These are phyloP conservation scores for Fistularia tabacaria DNA, from an alignment of 2,797 vertebrate species.

Conservation along the genomic window DNA sequence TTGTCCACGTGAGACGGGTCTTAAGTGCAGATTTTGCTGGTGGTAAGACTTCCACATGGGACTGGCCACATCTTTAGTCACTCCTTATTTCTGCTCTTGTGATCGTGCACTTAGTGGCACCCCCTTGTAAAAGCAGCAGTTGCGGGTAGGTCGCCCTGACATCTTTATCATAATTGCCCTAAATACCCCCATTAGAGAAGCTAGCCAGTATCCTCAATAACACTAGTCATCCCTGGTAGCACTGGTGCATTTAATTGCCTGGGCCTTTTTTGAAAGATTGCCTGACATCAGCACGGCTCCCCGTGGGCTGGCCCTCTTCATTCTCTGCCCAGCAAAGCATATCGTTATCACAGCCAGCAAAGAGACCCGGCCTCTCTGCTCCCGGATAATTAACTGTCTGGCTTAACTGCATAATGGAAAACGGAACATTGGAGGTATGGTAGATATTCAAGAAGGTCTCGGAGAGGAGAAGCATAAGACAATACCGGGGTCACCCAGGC, in stretches of 20 bases:
- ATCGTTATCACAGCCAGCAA: constrained; percentile 76
- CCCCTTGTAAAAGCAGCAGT: constrained; percentile 63
- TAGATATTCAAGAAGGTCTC: constrained; percentile 67
- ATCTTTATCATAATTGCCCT: constrained; percentile 79
- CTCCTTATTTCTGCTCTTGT: constrained; percentile 61
- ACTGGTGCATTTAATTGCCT: constrained; percentile 81
- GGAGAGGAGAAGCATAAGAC: constrained; percentile 60
- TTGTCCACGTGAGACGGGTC: constrained; percentile 61
- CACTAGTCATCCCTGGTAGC: constrained; percentile 73
- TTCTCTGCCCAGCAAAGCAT: constrained; percentile 78
- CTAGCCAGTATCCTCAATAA: constrained; percentile 77
- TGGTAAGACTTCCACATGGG: constrained; percentile 60
- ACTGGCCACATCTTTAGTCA: constrained; percentile 63
- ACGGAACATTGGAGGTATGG: constrained; percentile 65
- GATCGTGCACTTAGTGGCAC: constrained; percentile 68
- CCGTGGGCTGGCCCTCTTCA: constrained; percentile 72
- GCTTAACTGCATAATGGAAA: constrained; percentile 76
- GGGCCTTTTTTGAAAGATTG: constrained; percentile 72
- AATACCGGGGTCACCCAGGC: constrained; percentile 58
- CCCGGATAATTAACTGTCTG: constrained; percentile 81
- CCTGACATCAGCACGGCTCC: constrained; percentile 72
- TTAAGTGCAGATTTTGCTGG: constrained; percentile 65
- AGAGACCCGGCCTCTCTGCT: constrained; percentile 71
- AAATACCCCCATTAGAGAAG: constrained; percentile 78
- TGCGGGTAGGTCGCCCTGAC: constrained; percentile 71